Conservation (phyloP, 2,113 vertebrate genomes). For the Myodes glareolus region DNA sequence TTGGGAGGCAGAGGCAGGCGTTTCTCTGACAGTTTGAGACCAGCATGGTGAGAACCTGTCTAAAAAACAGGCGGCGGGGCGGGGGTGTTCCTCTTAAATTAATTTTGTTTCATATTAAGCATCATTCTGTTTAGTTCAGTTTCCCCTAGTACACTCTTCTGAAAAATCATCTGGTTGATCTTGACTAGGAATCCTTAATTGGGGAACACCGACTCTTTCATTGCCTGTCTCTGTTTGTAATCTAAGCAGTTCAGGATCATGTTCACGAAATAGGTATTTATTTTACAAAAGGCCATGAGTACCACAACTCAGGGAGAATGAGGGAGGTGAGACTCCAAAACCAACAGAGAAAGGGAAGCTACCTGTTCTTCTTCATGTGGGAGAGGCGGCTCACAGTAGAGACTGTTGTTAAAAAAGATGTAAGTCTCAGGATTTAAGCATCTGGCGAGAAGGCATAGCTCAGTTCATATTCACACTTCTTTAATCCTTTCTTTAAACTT, state of each 20-base stretch:
- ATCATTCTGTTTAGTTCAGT: neutral
- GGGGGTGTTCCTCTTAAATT: neutral
- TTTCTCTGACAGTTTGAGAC: neutral
- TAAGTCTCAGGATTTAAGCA: neutral
- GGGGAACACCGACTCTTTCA: neutral
- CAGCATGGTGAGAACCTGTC: neutral
- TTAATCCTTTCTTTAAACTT: neutral
- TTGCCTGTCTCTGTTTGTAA: neutral
- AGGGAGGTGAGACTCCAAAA: neutral
- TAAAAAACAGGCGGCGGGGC: neutral
- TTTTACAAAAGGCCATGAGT: neutral
- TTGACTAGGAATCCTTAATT: conserved; percentile 15
- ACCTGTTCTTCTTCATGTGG: neutral
- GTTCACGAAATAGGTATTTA: neutral
- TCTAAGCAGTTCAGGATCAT: conserved; percentile 1
- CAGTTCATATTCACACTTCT: neutral
- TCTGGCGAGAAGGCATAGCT: neutral
- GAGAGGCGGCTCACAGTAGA: neutral
- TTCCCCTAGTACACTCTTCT: neutral
- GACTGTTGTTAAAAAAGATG: neutral
- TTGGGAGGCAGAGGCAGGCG: neutral
- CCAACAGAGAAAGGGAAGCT: neutral
- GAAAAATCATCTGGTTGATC: neutral
- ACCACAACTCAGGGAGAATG: neutral
- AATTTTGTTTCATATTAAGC: neutral